Evolutionary conservation across 2,888 invertebrate species (phyloP).

Genomic region (Ophion obscuratus): DNA sequence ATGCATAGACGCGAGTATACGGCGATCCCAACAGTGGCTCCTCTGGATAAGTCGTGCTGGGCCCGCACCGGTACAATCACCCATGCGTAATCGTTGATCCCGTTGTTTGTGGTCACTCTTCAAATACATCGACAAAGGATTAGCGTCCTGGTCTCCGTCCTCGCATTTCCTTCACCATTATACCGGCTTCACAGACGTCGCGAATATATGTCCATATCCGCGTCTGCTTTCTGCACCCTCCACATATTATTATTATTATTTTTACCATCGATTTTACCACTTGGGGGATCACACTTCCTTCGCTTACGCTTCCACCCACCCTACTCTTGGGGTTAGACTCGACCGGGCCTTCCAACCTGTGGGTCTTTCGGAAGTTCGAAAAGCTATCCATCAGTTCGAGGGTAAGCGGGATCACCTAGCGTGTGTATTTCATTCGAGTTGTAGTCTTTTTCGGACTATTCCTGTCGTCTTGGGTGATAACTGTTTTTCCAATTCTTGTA

Average conservation of each 20-base stretch:
- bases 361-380: too few species aligned
- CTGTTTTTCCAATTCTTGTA: too few species aligned
- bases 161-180: conserved; percentile 40
- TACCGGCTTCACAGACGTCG: not conserved
- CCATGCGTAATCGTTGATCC: conserved; percentile 79
- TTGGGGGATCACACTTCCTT: conserved; percentile 42
- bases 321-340: not conserved
- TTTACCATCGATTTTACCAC: conserved; percentile 58
- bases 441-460: too few species aligned
- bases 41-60: conserved; percentile 69
- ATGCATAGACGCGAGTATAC: not conserved
- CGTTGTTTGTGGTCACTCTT: conserved; percentile 83
- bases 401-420: too few species aligned
- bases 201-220: conserved; percentile 48
- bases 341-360: not conserved
- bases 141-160: conserved; percentile 69
- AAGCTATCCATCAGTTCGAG: too few species aligned
- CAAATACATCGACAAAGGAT: conserved; percentile 73
- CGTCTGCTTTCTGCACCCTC: conserved; percentile 52
- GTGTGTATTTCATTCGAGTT: too few species aligned
- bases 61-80: conserved; percentile 74
- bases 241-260: conserved; percentile 16
- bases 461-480: too few species aligned
- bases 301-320: conserved; percentile 60
- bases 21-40: conserved; percentile 48